Base-by-base conservation (phyloP, 2,797 vertebrate species). In the Sebastes minor region DNA sequence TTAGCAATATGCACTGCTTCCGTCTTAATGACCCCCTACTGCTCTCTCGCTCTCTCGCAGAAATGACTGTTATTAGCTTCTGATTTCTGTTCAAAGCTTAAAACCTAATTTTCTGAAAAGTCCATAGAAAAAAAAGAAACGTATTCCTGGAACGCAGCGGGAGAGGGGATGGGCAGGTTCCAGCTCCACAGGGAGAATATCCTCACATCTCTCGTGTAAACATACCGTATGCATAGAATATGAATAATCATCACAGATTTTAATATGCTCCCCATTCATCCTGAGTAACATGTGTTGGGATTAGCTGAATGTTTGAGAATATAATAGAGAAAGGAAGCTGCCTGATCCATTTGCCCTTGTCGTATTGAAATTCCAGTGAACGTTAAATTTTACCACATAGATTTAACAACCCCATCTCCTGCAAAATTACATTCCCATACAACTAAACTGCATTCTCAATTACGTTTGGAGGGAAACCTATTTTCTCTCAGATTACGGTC, bases 161-260 rank as follows among this genome's bases (percentile, higher is more conserved):
- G 69, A 65, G 63, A 22, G 52, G 18, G n/a, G 28, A 30, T 32
- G 11, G 46, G 27, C 30, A 73, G 38, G 55, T 74, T 80, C 83
- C 49, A 70, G 53, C 67, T 84, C 6, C 52, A 68, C 11, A 25
- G 53, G 73, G 78, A 62, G 42, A 42, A 73, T 62, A 66, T 75
- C 25, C 5, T 76, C n/a, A 42, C 52, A 33, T 61, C 28, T 61
- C 59, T 16, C 14, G 35, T 72, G 78, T 76, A 85, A 85, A 88
- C 49, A 84, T 53, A 10, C 64, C 57, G 11, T 66, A 38, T 64
- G 49, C 64, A 62, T 5, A 65, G 33, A 76, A 72, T 61, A 71
- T 69, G 62, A 71, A 77, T 81, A 64, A 71, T 72, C 68, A 76
- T 55, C 14, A 9, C 2, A 42, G 13, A 32, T 67, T 74, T 86